Base-by-base conservation (phyloP, 35 echinoderm and acorn worm genomes). In the Apostichopus japonicus region DNA sequence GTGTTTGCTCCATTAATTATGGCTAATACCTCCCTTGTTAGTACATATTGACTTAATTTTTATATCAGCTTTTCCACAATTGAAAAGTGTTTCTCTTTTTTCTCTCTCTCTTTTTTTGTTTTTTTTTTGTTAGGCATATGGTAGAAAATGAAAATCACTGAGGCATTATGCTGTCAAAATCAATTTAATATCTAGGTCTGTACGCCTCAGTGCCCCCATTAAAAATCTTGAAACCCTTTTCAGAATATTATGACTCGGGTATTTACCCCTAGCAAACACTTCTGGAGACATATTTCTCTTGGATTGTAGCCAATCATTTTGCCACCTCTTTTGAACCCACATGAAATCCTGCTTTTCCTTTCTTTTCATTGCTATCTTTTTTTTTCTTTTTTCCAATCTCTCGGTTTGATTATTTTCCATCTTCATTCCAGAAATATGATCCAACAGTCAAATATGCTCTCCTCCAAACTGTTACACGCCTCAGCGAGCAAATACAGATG, bases 341-440 rank as follows among this genome's bases (percentile, higher is more conserved):
- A 84, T 84, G 19, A 53, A 84, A 84, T 57, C 54, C 53, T 67
- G 11, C 19, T 67, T 67, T 67, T 67, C 19, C 19, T 67, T 23
- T 75, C 61, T 84, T 57, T 19, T 16, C 81, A 55, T 84, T 54
- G 54, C 54, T 54, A 15, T 57, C 15, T 84, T 51, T 57, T 57
- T 80, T 84, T 84, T 84, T 24, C 17, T 19, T 84, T 84, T 84
- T 84, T 84, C 81, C 54, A 84, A 57, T 58, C 56, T 58, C 56
- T 58, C 81, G 56, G 67, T 89, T 67, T 89, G 86, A 89, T 89
- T 89, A 89, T 89, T 89, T 89, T 89, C 52, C 59, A 89, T 89
- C 86, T 72, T 89, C 67, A 67, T 72, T 89, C 67, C 86, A 72
- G 86, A 89, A 89, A 89, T 89, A 67, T 72, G 86, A 89, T 89